Percentiles rank a stretch among this genome's conserved stretches.
Evolutionary conservation across 2,113 vertebrate species (phyloP).

Genomic region (Aegotheles bennettii): DNA sequence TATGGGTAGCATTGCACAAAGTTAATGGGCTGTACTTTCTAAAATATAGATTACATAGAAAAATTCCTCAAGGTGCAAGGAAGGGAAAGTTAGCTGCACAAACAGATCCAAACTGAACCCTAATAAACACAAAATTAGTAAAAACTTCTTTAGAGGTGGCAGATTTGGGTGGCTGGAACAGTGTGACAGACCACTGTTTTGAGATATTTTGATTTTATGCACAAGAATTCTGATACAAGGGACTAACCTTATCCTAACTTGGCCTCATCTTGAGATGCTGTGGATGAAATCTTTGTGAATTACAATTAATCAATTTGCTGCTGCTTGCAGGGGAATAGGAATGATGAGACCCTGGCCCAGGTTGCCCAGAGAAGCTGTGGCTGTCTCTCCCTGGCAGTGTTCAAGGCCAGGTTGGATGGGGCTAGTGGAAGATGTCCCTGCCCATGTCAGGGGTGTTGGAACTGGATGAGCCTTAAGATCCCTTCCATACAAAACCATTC

Average conservation of each 20-base stretch:
- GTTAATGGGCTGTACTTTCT: conserved; percentile 40
- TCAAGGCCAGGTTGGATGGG: no score
- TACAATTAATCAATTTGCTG: background rate
- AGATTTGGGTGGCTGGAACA: background rate
- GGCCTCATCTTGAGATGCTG: background rate
- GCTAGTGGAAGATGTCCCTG: no score
- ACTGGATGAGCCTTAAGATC: no score
- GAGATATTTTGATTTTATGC: background rate
- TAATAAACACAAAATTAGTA: background rate
- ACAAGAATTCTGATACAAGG: background rate
- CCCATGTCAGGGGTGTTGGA: no score
- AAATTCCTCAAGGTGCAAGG: background rate
- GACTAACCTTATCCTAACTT: background rate
- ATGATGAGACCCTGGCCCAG: no score
- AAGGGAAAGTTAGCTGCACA: background rate
- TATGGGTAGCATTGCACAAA: conserved; percentile 63
- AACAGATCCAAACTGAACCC: conserved; percentile 2
- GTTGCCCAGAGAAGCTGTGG: no score
- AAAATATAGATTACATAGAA: background rate
- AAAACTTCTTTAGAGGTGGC: background rate
- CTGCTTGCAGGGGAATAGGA: background rate
- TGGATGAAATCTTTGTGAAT: background rate
- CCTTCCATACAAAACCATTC: no score
- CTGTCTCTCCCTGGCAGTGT: no score
- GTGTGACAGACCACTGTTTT: background rate